Evolutionary conservation across 35 echinoderm and acorn worm species (phyloP), one percentile per base, ranked within the genome.

Genomic region (Lytechinus pictus): DNA sequence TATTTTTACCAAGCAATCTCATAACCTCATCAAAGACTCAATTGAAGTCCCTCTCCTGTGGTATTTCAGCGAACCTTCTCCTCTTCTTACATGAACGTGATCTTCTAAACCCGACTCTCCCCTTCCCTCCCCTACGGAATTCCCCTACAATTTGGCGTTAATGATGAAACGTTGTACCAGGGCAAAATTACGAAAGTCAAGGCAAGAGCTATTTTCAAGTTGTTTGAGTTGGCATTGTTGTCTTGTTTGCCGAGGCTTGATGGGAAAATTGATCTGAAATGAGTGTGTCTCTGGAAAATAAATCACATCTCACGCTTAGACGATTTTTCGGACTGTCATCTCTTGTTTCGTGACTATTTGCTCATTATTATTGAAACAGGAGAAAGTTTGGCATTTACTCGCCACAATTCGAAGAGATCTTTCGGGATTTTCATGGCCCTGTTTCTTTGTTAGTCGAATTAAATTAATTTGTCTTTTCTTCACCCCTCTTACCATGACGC

Each of bases 401-500:
- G 66, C 66, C 66, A 79, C 66, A 24, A 24, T 79, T 79, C 66
- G 19, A 79, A 1, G 66, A 79, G 66, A 79, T 79, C 66, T 79
- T 79, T 79, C 66, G 66, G 66, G 66, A 79, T 79, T 79, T 79
- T 24, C 66, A 79, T 24, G 66, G 66, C 66, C 66, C n/a, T 79
- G 66, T 79, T 79, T 79, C 66, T 79, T 79, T 79, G 66, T 79
- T 79, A 24, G 66, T 79, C 21, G 66, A 79, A 24, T 79, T 16
- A 79, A 79, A 79, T 79, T 79, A 79, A 79, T 79, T 79, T 79
- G 66, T 79, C 66, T n/a, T 79, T 79, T 79, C 61, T 79, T 79
- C 19, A n/a, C 66, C 66, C 66, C 66, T 24, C 66, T 79, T 6
- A 1, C 19, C 66, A 6, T 79, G 66, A 24, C 66, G 66, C 66